A percentile compares a stretch with the other conserved stretches of the same genome.
These are phyloP conservation scores for Bombus pascuorum DNA, from an alignment of 1,140 invertebrate genomes.

Conservation along the genomic window DNA sequence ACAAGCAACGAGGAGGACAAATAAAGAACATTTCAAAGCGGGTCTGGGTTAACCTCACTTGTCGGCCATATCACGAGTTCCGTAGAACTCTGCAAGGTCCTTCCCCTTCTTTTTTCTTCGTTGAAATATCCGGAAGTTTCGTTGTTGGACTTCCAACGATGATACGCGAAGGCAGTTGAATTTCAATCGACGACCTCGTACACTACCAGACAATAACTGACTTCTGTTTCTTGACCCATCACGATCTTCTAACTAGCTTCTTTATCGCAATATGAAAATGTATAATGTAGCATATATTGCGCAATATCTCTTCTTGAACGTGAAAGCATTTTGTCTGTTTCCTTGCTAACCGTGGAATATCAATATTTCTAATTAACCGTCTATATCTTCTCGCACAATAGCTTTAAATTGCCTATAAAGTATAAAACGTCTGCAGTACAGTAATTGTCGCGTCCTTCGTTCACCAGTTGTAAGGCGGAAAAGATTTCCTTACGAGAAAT, in stretches of 20 bases:
- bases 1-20: conserved; percentile 21
- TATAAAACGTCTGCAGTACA: not conserved
- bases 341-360: not conserved
- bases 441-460: not conserved
- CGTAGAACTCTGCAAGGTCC: conserved; percentile 41
- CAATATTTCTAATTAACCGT: not conserved
- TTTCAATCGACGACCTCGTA: conserved; percentile 41
- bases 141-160: conserved; percentile 41
- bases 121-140: conserved; percentile 51
- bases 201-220: not conserved
- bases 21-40: conserved; percentile 22
- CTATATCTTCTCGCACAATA: not conserved
- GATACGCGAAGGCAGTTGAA: conserved; percentile 23
- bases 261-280: not conserved
- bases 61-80: conserved; percentile 46
- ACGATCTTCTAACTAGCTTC: not conserved
- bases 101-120: conserved; percentile 2
- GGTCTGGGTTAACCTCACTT: conserved; percentile 34
- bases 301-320: not conserved
- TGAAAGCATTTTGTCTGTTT: not conserved
- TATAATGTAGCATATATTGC: not conserved
- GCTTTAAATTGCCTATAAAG: not conserved
- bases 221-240: not conserved
- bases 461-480: too few species aligned
- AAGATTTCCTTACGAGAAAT: not conserved